Evolutionary conservation across 2,888 invertebrate genomes (phyloP).

Genomic region (Megaustenia siamemsis): DNA sequence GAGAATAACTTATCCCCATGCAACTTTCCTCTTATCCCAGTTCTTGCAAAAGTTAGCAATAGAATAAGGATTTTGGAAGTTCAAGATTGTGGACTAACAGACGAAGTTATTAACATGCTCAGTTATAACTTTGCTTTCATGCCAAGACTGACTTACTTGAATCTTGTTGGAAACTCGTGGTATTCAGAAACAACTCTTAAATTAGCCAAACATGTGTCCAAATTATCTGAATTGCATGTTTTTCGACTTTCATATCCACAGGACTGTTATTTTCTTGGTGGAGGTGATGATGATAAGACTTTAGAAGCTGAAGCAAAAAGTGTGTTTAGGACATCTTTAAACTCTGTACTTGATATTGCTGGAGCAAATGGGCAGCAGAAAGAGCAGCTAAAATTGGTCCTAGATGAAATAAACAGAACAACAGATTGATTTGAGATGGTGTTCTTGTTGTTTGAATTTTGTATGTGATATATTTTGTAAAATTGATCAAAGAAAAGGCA

Average conservation of each 20-base stretch:
- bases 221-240: slow-evolving; percentile 14
- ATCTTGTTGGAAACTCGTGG: slow-evolving; percentile 65
- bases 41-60: slow-evolving; percentile 29
- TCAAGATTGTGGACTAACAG: slow-evolving; percentile 68
- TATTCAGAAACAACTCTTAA: slow-evolving; percentile 9
- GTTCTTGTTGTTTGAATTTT: not conserved
- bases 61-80: slow-evolving; percentile 70
- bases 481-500: not conserved
- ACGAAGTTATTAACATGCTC: slow-evolving; percentile 60
- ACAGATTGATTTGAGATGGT: slow-evolving; percentile 16
- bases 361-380: slow-evolving; percentile 20
- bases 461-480: not conserved
- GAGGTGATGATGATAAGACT: slow-evolving; percentile 14
- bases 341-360: slow-evolving; percentile 2
- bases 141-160: slow-evolving; percentile 66
- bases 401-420: slow-evolving; percentile 38
- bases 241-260: slow-evolving; percentile 39
- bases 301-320: slow-evolving; percentile 21
- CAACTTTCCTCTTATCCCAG: slow-evolving; percentile 15
- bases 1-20: slow-evolving; percentile 67
- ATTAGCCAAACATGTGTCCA: slow-evolving; percentile 12
- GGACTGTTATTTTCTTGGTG: slow-evolving; percentile 44
- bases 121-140: slow-evolving; percentile 60
- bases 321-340: slow-evolving; percentile 29
- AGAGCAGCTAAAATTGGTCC: slow-evolving; percentile 28